Percentiles rank a stretch among this genome's conserved stretches.
phyloP scores from a whole-genome alignment of 1,140 invertebrate genomes.

The Eueides isabella region DNA sequence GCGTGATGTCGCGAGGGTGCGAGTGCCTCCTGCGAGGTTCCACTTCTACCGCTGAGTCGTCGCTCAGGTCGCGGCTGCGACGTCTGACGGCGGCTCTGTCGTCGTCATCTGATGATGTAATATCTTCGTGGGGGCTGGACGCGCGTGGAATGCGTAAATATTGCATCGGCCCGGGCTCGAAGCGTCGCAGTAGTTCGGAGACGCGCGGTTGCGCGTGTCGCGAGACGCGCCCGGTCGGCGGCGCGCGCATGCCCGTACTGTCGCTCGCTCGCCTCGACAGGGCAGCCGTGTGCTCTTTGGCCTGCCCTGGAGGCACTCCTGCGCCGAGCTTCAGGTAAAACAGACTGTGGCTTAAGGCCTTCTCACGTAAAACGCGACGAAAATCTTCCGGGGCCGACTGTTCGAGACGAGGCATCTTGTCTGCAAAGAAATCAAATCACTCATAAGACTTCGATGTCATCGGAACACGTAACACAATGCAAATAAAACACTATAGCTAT shows the following conservation, averaged over 20 bases:
- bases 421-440: constrained; percentile 42
- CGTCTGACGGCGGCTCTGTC: constrained; percentile 69
- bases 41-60: constrained; percentile 78
- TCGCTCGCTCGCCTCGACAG: constrained; percentile 44
- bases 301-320: constrained; percentile 54
- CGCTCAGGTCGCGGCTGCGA: constrained; percentile 70
- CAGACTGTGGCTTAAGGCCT: constrained; percentile 77
- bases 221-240: constrained; percentile 58
- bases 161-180: constrained; percentile 73
- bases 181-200: constrained; percentile 66
- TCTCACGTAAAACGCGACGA: constrained; percentile 75
- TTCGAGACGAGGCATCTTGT: constrained; percentile 70
- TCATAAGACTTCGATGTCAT: neutral
- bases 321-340: constrained; percentile 77
- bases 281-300: constrained; percentile 45
- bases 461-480: neutral
- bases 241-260: constrained; percentile 64
- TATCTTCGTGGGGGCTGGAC: constrained; percentile 65
- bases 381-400: constrained; percentile 72
- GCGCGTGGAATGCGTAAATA: constrained; percentile 71
- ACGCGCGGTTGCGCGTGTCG: constrained; percentile 68
- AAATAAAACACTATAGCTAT: neutral
- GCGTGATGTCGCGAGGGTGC: constrained; percentile 67
- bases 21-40: constrained; percentile 67
- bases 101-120: constrained; percentile 75